A percentile compares a stretch with the other conserved stretches of the same genome.
These are phyloP conservation scores for Delia radicum DNA, from an alignment of 1,140 invertebrate species.

Conservation along the genomic window DNA sequence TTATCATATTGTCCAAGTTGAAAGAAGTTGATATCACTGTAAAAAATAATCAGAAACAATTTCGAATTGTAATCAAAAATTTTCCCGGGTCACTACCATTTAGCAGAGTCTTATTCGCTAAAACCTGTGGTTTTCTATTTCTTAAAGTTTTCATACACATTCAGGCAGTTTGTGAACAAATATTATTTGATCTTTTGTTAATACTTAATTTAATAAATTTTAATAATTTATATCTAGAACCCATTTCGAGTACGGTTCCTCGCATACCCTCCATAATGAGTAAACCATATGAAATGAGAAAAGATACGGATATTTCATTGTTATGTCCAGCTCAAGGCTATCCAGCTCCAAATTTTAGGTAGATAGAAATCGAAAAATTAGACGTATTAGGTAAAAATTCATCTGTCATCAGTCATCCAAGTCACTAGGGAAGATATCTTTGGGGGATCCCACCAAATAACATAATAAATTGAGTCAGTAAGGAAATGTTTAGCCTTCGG, in stretches of 20 bases:
- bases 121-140: too few species aligned
- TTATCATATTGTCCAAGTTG: too few species aligned
- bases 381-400: background rate
- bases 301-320: constrained; percentile 32
- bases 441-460: too few species aligned
- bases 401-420: too few species aligned
- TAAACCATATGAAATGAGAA: constrained; percentile 27
- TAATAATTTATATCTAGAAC: constrained; percentile 51
- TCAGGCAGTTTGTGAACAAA: constrained; percentile 30
- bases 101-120: too few species aligned
- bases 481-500: too few species aligned
- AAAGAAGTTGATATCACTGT: too few species aligned
- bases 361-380: constrained; percentile 23
- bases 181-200: background rate
- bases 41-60: too few species aligned
- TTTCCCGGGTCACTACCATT: too few species aligned
- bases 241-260: constrained; percentile 58
- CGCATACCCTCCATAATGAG: constrained; percentile 51
- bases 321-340: constrained; percentile 30
- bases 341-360: constrained; percentile 33
- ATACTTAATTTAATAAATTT: background rate
- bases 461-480: too few species aligned
- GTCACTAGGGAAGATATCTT: too few species aligned
- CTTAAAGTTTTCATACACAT: background rate
- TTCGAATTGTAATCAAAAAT: too few species aligned